Base-by-base conservation (phyloP, 2,113 vertebrate species). In the Acrocephalus arundinaceus region DNA sequence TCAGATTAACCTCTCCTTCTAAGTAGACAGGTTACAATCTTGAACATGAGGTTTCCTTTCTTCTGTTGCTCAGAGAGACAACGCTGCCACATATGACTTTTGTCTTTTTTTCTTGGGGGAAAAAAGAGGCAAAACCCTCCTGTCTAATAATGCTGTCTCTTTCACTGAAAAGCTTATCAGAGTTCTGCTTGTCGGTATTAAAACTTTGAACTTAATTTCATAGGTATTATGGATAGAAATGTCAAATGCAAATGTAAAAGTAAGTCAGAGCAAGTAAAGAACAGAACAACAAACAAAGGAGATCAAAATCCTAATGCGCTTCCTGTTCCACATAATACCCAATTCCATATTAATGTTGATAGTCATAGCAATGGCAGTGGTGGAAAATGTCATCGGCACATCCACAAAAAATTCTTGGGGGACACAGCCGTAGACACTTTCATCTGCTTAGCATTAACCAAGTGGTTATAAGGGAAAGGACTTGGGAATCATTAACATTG, bases 121-220 rank as follows among this genome's bases (percentile, higher is more conserved):
- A 35, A 4, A 9, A 3, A 5, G 51, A 21, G 4, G 4, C 3
- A 76, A 51, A 82, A 52, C 1, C 4, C 2, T 62, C 15, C 10
- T 37, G 15, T 31, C 28, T 73, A 54, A 55, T 58, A 78, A 66
- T 31, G 13, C 43, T 74, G 3, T 33, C 89, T 59, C 46, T 67
- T 73, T 63, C 35, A 48, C 11, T 37, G 70, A 85, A 84, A 91
- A 90, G 17, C 52, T 85, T 72, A 59, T 61, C 52, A 52, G 25
- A 55, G 24, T 52, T 7, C 35, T 89, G 33, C 23, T 87, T 87
- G 74, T 71, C 6, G 9, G 16, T 48, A 72, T 72, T 52, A 87
- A 89, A 75, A 71, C 5, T 55, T 43, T 48, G 8, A 81, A 51
- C 5, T 81, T 63, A 45, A 62, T 96, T 81, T 78, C 52, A 35